A percentile compares a stretch with the other conserved stretches of the same genome.
phyloP scores from a whole-genome alignment of 2,797 vertebrate genomes.

The Arctocebus calabarensis region DNA sequence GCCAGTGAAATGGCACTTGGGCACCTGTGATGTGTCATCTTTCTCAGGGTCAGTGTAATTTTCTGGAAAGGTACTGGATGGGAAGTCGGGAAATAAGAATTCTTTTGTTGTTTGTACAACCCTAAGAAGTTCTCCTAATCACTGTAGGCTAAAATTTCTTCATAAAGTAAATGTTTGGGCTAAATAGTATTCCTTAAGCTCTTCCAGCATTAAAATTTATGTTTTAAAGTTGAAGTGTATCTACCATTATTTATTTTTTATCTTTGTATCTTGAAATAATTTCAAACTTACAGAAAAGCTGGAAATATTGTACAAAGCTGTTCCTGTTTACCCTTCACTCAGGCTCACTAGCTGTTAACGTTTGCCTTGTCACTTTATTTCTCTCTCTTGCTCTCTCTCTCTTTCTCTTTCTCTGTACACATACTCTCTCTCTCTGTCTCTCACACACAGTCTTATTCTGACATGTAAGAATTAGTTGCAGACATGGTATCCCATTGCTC shows the following conservation, averaged over 20 bases:
- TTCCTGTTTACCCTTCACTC: neutral
- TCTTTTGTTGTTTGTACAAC: neutral
- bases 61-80: neutral
- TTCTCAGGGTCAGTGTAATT: neutral
- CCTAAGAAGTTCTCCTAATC: neutral
- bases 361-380: neutral
- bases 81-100: neutral
- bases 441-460: neutral
- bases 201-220: neutral
- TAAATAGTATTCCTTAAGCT: neutral
- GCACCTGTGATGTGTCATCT: neutral
- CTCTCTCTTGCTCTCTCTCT: neutral
- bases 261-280: constrained; percentile 58
- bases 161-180: neutral
- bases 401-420: neutral
- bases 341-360: neutral
- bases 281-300: constrained; percentile 46
- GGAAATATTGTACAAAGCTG: neutral
- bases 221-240: neutral
- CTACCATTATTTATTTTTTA: neutral
- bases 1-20: neutral
- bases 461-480: neutral
- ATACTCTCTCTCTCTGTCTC: too few relatives aligned
- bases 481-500: neutral
- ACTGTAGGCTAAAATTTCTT: neutral